These are phyloP conservation scores for Platycnemis pennipes DNA, from an alignment of 2,888 invertebrate species.

Conservation along the genomic window DNA sequence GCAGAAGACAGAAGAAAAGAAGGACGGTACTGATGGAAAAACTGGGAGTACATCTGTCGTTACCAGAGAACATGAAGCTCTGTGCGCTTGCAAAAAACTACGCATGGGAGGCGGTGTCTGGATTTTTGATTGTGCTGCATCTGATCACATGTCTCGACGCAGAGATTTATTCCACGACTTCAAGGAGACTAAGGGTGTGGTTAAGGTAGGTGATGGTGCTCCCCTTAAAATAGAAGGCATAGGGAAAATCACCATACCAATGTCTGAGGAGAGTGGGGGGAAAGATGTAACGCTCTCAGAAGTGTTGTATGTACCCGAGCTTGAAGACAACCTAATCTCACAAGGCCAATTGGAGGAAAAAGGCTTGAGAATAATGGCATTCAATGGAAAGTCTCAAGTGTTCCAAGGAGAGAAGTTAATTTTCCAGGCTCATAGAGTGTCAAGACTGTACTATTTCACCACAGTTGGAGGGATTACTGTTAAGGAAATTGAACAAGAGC, in stretches of 20 bases:
- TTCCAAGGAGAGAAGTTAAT: background rate
- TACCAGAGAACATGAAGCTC: background rate
- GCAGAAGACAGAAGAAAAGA: background rate
- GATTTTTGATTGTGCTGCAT: background rate
- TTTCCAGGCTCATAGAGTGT: background rate
- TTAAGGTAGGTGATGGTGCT: background rate
- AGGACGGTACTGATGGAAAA: background rate
- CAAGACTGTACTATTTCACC: background rate
- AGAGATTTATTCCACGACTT: background rate
- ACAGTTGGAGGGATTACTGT: too few species aligned
- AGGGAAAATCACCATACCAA: background rate
- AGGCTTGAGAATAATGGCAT: background rate
- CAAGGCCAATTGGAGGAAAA: background rate
- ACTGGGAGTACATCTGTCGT: background rate
- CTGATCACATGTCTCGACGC: background rate
- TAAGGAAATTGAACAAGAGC: too few species aligned
- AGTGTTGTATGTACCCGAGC: background rate
- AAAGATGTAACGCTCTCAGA: background rate
- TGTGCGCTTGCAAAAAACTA: background rate
- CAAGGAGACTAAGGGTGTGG: background rate
- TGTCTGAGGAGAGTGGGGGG: background rate
- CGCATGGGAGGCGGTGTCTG: background rate
- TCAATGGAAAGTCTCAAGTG: background rate
- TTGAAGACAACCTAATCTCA: background rate
- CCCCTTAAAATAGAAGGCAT: background rate